Evolutionary conservation across 1,140 invertebrate species (phyloP).

Genomic region (Magallana gigas): DNA sequence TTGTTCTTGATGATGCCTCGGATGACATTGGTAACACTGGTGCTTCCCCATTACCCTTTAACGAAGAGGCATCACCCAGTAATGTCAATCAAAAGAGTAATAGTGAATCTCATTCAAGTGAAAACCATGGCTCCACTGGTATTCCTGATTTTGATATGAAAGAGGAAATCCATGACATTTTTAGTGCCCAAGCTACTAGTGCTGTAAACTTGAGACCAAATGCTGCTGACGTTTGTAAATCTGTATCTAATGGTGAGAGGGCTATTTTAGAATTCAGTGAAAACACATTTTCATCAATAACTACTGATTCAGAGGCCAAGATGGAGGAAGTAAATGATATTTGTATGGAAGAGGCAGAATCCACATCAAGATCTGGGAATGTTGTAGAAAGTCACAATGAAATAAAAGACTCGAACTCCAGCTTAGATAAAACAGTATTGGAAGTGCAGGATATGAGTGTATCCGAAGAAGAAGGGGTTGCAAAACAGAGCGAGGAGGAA

Average conservation of each 20-base stretch:
- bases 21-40: not conserved
- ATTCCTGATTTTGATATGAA: not conserved
- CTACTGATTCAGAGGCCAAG: not conserved
- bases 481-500: not conserved
- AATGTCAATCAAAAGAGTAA: not conserved
- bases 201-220: not conserved
- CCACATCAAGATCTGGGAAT: not conserved
- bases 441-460: constrained; percentile 8
- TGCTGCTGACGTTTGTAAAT: not conserved
- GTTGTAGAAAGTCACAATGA: not conserved
- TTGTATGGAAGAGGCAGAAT: too few relatives aligned
- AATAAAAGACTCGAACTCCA: not conserved
- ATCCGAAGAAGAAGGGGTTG: not conserved
- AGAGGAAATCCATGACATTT: too few relatives aligned
- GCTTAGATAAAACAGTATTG: not conserved
- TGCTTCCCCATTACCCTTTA: not conserved
- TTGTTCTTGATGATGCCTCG: constrained; percentile 41
- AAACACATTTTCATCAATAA: not conserved
- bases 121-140: not conserved
- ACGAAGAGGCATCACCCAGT: not conserved
- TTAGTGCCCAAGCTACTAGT: not conserved
- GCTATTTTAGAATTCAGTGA: not conserved
- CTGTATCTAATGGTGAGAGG: not conserved
- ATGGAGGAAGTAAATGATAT: too few relatives aligned
- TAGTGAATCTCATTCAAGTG: not conserved